Evolutionary conservation across 2,888 invertebrate genomes (phyloP).

Genomic region (Agelastica alni): DNA sequence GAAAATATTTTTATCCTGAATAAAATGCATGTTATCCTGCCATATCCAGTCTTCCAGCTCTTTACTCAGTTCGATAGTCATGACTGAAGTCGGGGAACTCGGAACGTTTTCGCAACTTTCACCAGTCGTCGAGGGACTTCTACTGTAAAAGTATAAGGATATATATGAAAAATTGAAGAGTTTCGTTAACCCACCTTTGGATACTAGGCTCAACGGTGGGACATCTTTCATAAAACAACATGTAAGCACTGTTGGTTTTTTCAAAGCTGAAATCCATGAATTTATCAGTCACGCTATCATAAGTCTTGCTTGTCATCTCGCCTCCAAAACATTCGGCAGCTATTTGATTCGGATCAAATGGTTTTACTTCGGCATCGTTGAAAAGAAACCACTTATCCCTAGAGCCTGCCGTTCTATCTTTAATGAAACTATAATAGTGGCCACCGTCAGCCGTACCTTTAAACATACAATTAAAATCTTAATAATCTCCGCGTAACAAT

Average conservation of each 20-base stretch:
- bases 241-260: slow-evolving; percentile 96
- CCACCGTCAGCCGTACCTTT: slow-evolving; percentile 94
- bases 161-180: too few relatives aligned
- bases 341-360: slow-evolving; percentile 92
- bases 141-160: not conserved
- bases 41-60: slow-evolving; percentile 95
- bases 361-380: slow-evolving; percentile 92
- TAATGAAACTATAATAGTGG: slow-evolving; percentile 94
- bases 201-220: slow-evolving; percentile 43
- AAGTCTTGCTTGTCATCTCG: slow-evolving; percentile 97
- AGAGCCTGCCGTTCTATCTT: slow-evolving; percentile 74
- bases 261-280: slow-evolving; percentile 98
- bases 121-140: slow-evolving; percentile 47
- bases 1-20: slow-evolving; percentile 94
- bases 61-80: slow-evolving; percentile 66
- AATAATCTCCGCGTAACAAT: too few relatives aligned
- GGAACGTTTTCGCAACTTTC: slow-evolving; percentile 41
- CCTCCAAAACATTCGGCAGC: slow-evolving; percentile 97
- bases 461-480: too few relatives aligned
- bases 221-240: slow-evolving; percentile 93
- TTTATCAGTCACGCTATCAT: slow-evolving; percentile 94
- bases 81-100: slow-evolving; percentile 29
- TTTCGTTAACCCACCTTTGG: slow-evolving; percentile 6
- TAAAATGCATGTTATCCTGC: slow-evolving; percentile 95
- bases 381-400: slow-evolving; percentile 92